Percentiles rank a stretch among this genome's conserved stretches.
Conservation (phyloP, 2,888 invertebrate species). For the Macropis europaea region DNA sequence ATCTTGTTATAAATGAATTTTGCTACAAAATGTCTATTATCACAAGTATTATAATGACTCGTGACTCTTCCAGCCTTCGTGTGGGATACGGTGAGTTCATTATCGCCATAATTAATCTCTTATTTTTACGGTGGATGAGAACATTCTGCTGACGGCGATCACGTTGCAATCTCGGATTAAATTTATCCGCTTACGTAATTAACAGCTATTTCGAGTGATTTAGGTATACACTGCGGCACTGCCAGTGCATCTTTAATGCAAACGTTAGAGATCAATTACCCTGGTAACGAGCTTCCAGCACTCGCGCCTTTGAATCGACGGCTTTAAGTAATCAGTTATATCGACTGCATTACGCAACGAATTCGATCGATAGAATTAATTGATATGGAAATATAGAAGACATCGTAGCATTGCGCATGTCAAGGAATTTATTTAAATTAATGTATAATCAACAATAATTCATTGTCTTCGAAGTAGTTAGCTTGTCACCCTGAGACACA, state of each 20-base stretch:
- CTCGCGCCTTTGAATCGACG: not conserved
- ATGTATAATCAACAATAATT: too few relatives aligned
- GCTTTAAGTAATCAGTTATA: constrained; percentile 7
- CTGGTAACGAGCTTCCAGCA: constrained; percentile 6
- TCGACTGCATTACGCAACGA: not conserved
- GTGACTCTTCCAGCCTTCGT: too few relatives aligned
- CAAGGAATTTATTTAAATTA: too few relatives aligned
- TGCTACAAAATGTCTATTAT: too few relatives aligned
- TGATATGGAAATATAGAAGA: not conserved
- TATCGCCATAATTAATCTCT: constrained; percentile 17
- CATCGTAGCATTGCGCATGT: too few relatives aligned
- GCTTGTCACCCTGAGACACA: too few relatives aligned
- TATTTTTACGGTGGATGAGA: not conserved
- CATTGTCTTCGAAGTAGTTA: too few relatives aligned
- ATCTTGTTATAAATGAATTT: too few relatives aligned
- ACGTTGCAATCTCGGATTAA: constrained; percentile 24
- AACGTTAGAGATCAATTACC: constrained; percentile 15
- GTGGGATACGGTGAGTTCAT: not conserved
- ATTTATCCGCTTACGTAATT: constrained; percentile 27
- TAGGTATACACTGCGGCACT: not conserved
- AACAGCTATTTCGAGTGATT: constrained; percentile 31
- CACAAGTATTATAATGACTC: too few relatives aligned
- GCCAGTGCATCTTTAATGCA: not conserved
- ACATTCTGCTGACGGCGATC: not conserved
- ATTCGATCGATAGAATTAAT: not conserved